These are phyloP conservation scores for Kuschelorhynchus macadamiae DNA, from an alignment of 2,888 invertebrate species.

Conservation along the genomic window DNA sequence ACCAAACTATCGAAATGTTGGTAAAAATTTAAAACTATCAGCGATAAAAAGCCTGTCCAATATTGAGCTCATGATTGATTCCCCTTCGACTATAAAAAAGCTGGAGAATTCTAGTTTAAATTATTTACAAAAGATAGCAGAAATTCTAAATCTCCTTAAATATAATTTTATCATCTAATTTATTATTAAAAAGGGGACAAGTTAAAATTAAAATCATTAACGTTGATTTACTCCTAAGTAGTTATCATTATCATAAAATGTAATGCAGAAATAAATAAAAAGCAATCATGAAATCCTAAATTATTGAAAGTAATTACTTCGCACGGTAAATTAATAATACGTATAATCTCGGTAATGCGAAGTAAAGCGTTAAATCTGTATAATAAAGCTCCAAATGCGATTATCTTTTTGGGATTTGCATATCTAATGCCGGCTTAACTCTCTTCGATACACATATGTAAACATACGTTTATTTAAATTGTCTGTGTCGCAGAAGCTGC, in stretches of 20 bases:
- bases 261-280: conserved; percentile 9
- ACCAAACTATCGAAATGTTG: too few species aligned
- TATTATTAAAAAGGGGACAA: too few species aligned
- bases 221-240: background rate
- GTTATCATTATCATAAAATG: background rate
- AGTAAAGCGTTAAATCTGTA: conserved; percentile 26
- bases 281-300: conserved; percentile 18
- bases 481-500: background rate
- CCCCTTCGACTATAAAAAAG: too few species aligned
- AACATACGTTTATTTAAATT: conserved; percentile 29
- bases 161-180: too few species aligned
- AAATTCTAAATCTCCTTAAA: too few species aligned
- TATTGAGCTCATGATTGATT: too few species aligned
- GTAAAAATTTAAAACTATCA: too few species aligned
- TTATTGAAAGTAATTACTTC: conserved; percentile 31
- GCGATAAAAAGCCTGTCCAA: too few species aligned
- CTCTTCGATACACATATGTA: conserved; percentile 25
- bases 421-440: conserved; percentile 35
- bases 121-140: too few species aligned
- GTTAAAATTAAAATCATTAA: too few species aligned
- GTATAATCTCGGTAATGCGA: conserved; percentile 12
- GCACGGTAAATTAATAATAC: conserved; percentile 10
- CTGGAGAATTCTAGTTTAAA: too few species aligned
- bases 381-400: conserved; percentile 35
- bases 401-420: conserved; percentile 36